phyloP scores from a whole-genome alignment of 2,797 vertebrate species.

The Microctenopoma steveboyesi region DNA sequence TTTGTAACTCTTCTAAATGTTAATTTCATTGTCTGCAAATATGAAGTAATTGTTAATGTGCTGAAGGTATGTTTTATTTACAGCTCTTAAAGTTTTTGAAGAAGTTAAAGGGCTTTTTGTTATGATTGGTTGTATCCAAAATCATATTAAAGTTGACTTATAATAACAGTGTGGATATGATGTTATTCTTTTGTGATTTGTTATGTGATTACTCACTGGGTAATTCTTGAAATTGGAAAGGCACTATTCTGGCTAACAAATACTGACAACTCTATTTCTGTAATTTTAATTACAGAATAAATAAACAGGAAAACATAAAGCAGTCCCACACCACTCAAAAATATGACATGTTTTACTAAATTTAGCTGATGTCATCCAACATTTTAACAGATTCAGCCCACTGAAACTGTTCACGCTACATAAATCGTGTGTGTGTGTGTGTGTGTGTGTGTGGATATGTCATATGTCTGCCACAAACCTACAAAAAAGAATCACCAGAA shows the following conservation, averaged over 20 bases:
- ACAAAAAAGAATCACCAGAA: neutral
- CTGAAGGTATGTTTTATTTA: slow-evolving; percentile 31
- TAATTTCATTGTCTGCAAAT: slow-evolving; percentile 16
- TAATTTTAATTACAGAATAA: too few relatives aligned
- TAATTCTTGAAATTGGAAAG: neutral
- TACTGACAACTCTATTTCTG: too few relatives aligned
- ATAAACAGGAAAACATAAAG: too few relatives aligned
- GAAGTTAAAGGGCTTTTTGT: slow-evolving; percentile 25
- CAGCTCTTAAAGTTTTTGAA: slow-evolving; percentile 27
- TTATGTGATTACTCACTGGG: neutral
- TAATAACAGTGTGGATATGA: neutral
- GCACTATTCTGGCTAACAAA: too few relatives aligned
- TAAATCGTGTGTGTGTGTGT: too few relatives aligned
- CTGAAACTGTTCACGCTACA: too few relatives aligned
- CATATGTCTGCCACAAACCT: too few relatives aligned
- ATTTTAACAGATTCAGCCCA: too few relatives aligned
- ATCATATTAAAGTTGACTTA: slow-evolving; percentile 57
- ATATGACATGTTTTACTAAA: too few relatives aligned
- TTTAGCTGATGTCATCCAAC: too few relatives aligned
- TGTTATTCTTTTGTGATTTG: neutral
- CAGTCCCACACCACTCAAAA: too few relatives aligned
- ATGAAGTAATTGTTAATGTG: neutral
- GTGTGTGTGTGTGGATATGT: too few relatives aligned
- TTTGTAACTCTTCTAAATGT: slow-evolving; percentile 18
- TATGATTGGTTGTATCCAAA: slow-evolving; percentile 38